These are phyloP conservation scores for Acronicta aceris DNA, from an alignment of 2,888 invertebrate genomes.

Conservation along the genomic window DNA sequence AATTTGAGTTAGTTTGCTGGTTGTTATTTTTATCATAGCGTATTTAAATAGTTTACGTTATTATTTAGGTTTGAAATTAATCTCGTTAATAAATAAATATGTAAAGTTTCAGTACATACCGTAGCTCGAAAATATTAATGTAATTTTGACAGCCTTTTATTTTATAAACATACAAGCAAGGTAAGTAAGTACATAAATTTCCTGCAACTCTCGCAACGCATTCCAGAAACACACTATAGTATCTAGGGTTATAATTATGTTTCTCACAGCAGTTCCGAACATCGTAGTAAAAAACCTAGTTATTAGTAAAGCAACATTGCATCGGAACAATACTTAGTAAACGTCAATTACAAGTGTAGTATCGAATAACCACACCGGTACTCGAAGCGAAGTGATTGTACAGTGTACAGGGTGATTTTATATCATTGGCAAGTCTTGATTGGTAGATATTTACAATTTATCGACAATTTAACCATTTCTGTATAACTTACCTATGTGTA, in stretches of 20 bases:
- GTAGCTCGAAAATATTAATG: no score
- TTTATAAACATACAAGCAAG: neutral
- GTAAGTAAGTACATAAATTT: neutral
- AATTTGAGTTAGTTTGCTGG: no score
- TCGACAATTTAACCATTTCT: no score
- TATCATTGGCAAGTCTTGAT: neutral
- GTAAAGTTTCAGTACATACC: no score
- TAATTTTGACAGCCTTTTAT: no score
- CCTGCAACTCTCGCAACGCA: slow-evolving; percentile 4
- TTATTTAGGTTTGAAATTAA: no score
- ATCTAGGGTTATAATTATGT: slow-evolving; percentile 38
- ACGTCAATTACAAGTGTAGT: slow-evolving; percentile 7
- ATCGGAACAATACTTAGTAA: slow-evolving; percentile 37
- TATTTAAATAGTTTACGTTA: no score
- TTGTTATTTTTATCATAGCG: no score
- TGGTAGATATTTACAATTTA: no score
- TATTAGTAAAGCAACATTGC: slow-evolving; percentile 29
- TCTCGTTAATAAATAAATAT: no score
- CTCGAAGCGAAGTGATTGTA: slow-evolving; percentile 28
- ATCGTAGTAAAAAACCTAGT: slow-evolving; percentile 36
- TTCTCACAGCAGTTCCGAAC: slow-evolving; percentile 22
- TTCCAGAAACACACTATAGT: slow-evolving; percentile 11
- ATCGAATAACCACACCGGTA: slow-evolving; percentile 25
- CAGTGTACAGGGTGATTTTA: neutral
- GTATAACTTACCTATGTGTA: no score